Conservation (phyloP, 1,140 invertebrate genomes). For the Saccostrea glomerata region DNA sequence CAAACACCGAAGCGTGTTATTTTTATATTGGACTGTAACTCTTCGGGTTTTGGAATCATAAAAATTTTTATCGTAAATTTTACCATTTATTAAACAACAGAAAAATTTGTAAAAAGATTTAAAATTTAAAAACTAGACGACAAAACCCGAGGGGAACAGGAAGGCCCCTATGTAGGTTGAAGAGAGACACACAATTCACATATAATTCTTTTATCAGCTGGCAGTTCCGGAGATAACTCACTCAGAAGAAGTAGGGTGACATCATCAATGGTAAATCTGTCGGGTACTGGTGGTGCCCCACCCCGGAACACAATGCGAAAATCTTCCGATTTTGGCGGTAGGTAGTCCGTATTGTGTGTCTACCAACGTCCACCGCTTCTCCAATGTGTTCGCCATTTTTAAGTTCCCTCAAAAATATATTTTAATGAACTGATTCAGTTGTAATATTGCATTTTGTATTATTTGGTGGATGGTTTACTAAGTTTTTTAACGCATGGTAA, state of each 20-base stretch:
- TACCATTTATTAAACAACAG: not conserved
- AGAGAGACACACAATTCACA: slow-evolving; percentile 30
- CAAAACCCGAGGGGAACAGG: not conserved
- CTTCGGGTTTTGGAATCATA: not conserved
- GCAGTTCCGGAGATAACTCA: slow-evolving; percentile 69
- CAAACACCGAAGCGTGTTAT: not conserved
- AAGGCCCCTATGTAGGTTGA: not conserved
- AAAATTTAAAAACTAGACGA: not conserved
- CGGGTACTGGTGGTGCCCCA: slow-evolving; percentile 60
- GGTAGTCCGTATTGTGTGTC: slow-evolving; percentile 49
- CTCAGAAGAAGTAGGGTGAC: slow-evolving; percentile 68
- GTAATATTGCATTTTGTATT: not conserved
- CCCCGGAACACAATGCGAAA: slow-evolving; percentile 61
- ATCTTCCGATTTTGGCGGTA: slow-evolving; percentile 73
- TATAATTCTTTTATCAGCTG: slow-evolving; percentile 61
- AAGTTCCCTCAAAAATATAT: not conserved
- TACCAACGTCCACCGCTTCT: slow-evolving; percentile 28
- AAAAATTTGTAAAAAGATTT: no score
- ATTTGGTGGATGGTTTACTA: slow-evolving; percentile 30
- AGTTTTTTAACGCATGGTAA: slow-evolving; percentile 16
- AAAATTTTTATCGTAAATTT: not conserved
- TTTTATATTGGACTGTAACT: not conserved
- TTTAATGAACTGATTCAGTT: not conserved
- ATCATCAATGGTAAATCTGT: slow-evolving; percentile 72
- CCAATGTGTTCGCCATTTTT: slow-evolving; percentile 26